Base-by-base conservation (phyloP, 1,140 invertebrate species). In the Babylonia areolata region DNA sequence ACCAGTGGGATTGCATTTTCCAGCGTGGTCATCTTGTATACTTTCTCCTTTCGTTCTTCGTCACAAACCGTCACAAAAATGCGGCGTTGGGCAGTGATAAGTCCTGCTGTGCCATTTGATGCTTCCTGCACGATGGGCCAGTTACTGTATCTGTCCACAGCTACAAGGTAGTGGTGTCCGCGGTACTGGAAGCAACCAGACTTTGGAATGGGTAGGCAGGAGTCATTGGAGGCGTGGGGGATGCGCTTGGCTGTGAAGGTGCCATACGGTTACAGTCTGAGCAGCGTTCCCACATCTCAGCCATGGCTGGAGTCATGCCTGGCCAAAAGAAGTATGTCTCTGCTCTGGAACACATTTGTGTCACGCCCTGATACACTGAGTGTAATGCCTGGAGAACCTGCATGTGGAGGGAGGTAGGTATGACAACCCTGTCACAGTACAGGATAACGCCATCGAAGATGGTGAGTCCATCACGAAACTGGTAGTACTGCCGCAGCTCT, bases 1-100 rank as follows among this genome's bases (percentile, higher is more conserved):
- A 99, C 95, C 90, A 96, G 96, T 6, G 98, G 98, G 95, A 99
- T 98, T 23, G 97, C 95, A 95, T 99, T 99, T 93, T 99, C 98
- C 11, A 98, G 81, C 28, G 33, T 51, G 28, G 78, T 80, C 85
- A 85, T 88, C 0, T 69, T 64, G 39, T 1, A 46, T 3, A 51
- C 46, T 51, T 51, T 51, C n/a, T n/a, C n/a, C n/a, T n/a, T n/a
- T n/a, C n/a, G n/a, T n/a, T n/a, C n/a, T n/a, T n/a, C n/a, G n/a
- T n/a, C n/a, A n/a, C n/a, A n/a, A n/a, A n/a, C n/a, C n/a, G 90
- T 90, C 0, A 87, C 87, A 79, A 89, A 89, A 37, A 78, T 88
- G 3, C 84, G 42, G 2, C 86, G 83, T 15, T 87, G 73, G 88
- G 81, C 85, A 58, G 46, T 86, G 86, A 79, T n/a, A 15, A 79